A percentile compares a stretch with the other conserved stretches of the same genome.
phyloP scores from a whole-genome alignment of 2,113 vertebrate species.

The Ranitomeya variabilis region DNA sequence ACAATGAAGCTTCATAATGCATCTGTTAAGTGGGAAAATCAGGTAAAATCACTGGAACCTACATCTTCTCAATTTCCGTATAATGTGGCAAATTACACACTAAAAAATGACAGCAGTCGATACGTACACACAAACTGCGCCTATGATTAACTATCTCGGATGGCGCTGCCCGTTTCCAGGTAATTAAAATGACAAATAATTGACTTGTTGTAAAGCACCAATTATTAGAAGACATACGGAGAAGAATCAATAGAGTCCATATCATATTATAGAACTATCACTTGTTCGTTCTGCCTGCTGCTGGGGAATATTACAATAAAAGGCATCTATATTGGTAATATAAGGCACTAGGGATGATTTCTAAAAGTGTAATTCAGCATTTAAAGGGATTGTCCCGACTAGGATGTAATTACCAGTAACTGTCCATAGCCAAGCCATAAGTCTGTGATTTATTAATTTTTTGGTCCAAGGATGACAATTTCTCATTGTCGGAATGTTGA shows the following conservation, averaged over 20 bases:
- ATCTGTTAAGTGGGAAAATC: constrained; percentile 51
- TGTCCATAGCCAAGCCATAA: too few relatives aligned
- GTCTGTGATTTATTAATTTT: too few relatives aligned
- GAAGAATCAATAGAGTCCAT: neutral
- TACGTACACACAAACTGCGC: constrained; percentile 25
- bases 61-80: constrained; percentile 45
- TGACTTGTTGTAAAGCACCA: constrained; percentile 13
- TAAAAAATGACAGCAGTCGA: constrained; percentile 39
- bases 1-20: constrained; percentile 28
- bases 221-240: constrained; percentile 13
- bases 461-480: too few relatives aligned
- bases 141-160: constrained; percentile 10
- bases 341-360: neutral
- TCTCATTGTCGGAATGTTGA: too few relatives aligned
- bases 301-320: neutral
- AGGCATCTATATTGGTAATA: neutral
- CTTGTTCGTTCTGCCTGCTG: neutral
- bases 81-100: constrained; percentile 38
- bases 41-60: constrained; percentile 37
- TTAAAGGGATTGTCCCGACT: neutral
- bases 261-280: neutral
- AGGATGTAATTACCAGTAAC: neutral
- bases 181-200: constrained; percentile 43
- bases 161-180: neutral
- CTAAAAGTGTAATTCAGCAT: neutral